Evolutionary conservation across 2,797 vertebrate genomes (phyloP), one percentile per base, ranked within the genome.

Genomic region (Fistularia commersonii): DNA sequence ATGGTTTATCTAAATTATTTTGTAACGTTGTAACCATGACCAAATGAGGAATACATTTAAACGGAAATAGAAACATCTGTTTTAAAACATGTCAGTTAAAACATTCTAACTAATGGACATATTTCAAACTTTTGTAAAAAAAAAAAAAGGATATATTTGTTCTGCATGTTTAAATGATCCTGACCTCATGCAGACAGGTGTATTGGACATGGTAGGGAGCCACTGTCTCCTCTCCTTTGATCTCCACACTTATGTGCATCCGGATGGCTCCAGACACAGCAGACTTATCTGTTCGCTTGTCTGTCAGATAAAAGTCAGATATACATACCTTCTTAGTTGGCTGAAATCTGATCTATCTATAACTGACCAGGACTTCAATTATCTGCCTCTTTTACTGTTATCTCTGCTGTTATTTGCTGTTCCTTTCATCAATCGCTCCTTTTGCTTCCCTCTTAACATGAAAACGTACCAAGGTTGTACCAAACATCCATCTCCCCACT

Each of bases 401-500:
- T 66, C 48, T 51, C 62, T 32, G 14, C 11, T 7, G 15, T 23
- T 11, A 41, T 46, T 61, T 10, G 2, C 55, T 48, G 57, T 44
- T 59, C 51, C 39, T 43, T 45, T 69, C 40, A 49, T 62, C 51
- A 3, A 9, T 54, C 43, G 64, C 57, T 36, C 40, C 35, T 8
- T 35, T 0, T 1, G 38, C 34, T 49, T 66, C 54, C 52, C 8
- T 32, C 14, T 60, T 51, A 52, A 63, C 53, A 40, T 11, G 9
- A 54, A 66, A 12, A 45, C 74, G 92, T 78, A 98, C 97, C 97
- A 9, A 98, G 86, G 71, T 98, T 99, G 88, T 98, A 98, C 96
- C 97, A 99, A 52, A 99, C 95, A 7, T 99, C 97, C 97, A 99
- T 99, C 85, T 99, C 97, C 52, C 97, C 96, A 0, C 96, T 98